Evolutionary conservation across 2,888 invertebrate genomes (phyloP).

Genomic region (Darwinula stevensoni): DNA sequence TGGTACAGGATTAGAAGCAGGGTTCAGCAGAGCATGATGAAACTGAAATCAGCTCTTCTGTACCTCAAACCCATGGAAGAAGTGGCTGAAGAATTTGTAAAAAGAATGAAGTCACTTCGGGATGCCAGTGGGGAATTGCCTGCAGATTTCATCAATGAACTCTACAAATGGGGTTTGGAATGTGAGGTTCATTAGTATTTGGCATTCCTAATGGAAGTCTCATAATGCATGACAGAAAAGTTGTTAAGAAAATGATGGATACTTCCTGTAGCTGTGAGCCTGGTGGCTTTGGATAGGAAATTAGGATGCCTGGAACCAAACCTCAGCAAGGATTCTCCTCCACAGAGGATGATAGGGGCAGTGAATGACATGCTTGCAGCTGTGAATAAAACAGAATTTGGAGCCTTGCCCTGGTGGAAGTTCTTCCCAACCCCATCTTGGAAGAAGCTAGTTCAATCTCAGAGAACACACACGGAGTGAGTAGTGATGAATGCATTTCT

Average conservation of each 20-base stretch:
- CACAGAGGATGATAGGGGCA: constrained; percentile 15
- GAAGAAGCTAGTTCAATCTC: constrained; percentile 16
- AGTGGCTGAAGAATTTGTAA: constrained; percentile 16
- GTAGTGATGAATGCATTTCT: too few relatives aligned
- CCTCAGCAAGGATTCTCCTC: constrained; percentile 11
- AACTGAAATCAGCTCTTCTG: constrained; percentile 27
- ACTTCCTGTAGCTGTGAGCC: constrained; percentile 10
- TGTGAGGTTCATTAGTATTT: too few relatives aligned
- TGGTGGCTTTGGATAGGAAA: constrained; percentile 15
- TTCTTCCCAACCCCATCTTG: constrained; percentile 16
- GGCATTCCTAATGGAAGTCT: too few relatives aligned
- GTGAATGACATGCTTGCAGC: constrained; percentile 14
- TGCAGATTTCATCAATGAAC: neutral
- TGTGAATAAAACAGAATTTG: constrained; percentile 15
- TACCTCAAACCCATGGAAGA: constrained; percentile 15
- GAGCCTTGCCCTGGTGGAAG: constrained; percentile 15
- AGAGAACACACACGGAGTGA: constrained; percentile 19
- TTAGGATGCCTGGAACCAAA: constrained; percentile 14
- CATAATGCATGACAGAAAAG: too few relatives aligned
- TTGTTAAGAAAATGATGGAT: too few relatives aligned
- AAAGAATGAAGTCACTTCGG: constrained; percentile 9
- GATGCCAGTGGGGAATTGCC: neutral
- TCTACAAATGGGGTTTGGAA: constrained; percentile 1
- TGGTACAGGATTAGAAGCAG: constrained; percentile 68
- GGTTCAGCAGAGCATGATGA: constrained; percentile 62